phyloP scores from a whole-genome alignment of 2,113 vertebrate genomes.

The Tragelaphus scriptus region DNA sequence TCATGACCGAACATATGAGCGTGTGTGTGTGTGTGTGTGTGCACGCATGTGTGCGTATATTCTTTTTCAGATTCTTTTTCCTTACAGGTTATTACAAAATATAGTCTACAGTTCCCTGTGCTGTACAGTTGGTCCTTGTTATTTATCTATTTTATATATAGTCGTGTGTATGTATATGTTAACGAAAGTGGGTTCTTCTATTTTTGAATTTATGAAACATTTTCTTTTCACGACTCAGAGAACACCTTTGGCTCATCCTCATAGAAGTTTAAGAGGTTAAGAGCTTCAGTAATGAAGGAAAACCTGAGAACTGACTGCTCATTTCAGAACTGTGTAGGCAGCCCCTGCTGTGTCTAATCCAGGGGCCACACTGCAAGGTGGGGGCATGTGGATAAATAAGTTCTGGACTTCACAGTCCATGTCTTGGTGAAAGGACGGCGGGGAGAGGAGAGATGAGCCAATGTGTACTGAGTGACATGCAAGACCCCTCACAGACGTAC shows the following conservation, averaged over 20 bases:
- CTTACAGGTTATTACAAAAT: background rate
- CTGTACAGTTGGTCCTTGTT: background rate
- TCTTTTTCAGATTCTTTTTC: background rate
- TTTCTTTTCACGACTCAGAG: background rate
- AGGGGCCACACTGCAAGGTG: too few relatives aligned
- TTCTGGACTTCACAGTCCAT: background rate
- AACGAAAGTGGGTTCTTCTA: background rate
- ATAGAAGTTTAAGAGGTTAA: background rate
- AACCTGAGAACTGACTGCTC: background rate
- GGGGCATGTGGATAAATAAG: too few relatives aligned
- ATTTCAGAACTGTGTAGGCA: background rate
- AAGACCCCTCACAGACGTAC: background rate
- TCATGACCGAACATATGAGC: fast-evolving
- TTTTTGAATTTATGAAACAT: background rate
- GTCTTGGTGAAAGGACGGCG: background rate
- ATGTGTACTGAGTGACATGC: background rate
- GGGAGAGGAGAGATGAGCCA: background rate
- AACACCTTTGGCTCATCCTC: background rate
- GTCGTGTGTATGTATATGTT: background rate
- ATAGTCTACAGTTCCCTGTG: background rate
- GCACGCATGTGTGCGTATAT: fast-evolving
- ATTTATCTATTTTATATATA: background rate
- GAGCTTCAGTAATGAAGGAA: background rate
- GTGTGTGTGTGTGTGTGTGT: fast-evolving
- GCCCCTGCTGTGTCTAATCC: background rate